Evolutionary conservation across 2,113 vertebrate species (phyloP).

Genomic region (Stercorarius parasiticus): DNA sequence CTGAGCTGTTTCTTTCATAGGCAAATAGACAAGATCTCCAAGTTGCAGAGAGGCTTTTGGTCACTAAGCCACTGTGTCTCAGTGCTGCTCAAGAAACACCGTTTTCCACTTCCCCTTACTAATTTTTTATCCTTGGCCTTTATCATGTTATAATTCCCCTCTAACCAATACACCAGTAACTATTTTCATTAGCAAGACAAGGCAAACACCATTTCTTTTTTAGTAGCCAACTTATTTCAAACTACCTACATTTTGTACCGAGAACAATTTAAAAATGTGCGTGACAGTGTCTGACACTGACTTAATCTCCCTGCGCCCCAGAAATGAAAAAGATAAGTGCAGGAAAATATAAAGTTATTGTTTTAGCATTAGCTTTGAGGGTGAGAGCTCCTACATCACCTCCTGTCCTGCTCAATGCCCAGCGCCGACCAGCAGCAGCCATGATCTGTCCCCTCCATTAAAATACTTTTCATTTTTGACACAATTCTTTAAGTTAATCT

Average conservation of each 20-base stretch:
- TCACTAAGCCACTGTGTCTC: neutral
- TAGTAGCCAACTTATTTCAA: neutral
- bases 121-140: neutral
- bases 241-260: rapidly evolving
- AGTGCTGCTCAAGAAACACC: neutral
- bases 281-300: neutral
- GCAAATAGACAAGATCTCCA: neutral
- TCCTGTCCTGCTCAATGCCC: neutral
- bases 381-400: neutral
- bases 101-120: neutral
- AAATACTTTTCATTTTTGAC: conserved; percentile 57
- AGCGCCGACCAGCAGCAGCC: neutral
- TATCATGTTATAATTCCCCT: neutral
- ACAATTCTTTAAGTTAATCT: conserved; percentile 24
- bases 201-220: neutral
- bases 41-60: neutral
- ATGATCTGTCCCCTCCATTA: neutral
- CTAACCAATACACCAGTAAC: neutral
- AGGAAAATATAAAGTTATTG: neutral
- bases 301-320: neutral
- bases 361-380: neutral
- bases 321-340: neutral
- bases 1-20: neutral
- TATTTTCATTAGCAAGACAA: neutral
- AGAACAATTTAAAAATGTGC: neutral